These are phyloP conservation scores for Phrynosoma platyrhinos DNA, from an alignment of 2,113 vertebrate genomes.

Conservation along the genomic window DNA sequence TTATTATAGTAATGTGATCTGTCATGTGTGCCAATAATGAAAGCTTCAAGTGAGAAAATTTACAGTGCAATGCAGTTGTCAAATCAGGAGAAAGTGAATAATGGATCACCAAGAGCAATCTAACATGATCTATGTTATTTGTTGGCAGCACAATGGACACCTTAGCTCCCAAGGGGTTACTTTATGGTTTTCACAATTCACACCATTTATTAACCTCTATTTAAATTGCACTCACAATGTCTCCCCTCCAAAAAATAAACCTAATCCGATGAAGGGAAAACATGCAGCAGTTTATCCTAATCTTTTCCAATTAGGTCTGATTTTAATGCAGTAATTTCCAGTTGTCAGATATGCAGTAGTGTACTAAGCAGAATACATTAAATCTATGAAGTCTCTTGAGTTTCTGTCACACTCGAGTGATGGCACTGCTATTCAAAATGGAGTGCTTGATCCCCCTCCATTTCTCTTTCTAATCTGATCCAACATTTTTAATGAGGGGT, in stretches of 20 bases:
- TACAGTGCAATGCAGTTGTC: background rate
- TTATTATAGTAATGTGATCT: background rate
- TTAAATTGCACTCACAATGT: constrained; percentile 52
- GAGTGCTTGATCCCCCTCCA: no score
- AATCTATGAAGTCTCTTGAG: constrained; percentile 55
- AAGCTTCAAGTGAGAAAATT: background rate
- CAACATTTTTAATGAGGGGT: background rate
- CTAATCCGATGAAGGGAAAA: constrained; percentile 53
- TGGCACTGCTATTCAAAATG: background rate
- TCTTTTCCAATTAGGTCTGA: constrained; percentile 31
- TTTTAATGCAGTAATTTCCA: constrained; percentile 28
- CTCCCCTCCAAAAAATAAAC: constrained; percentile 36
- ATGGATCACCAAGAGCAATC: constrained; percentile 52
- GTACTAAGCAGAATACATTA: constrained; percentile 37
- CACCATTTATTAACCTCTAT: constrained; percentile 38
- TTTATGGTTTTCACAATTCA: constrained; percentile 39
- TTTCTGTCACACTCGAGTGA: background rate
- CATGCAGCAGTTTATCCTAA: constrained; percentile 37
- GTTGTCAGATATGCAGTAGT: constrained; percentile 42
- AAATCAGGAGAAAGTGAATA: background rate
- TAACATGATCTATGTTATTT: constrained; percentile 51
- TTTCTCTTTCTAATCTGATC: background rate
- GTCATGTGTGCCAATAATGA: constrained; percentile 7
- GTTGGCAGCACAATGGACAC: constrained; percentile 30
- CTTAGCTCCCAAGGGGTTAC: constrained; percentile 38